A percentile compares a stretch with the other conserved stretches of the same genome.
phyloP scores from a whole-genome alignment of 2,888 invertebrate species.

The Ryuthela nishihirai region DNA sequence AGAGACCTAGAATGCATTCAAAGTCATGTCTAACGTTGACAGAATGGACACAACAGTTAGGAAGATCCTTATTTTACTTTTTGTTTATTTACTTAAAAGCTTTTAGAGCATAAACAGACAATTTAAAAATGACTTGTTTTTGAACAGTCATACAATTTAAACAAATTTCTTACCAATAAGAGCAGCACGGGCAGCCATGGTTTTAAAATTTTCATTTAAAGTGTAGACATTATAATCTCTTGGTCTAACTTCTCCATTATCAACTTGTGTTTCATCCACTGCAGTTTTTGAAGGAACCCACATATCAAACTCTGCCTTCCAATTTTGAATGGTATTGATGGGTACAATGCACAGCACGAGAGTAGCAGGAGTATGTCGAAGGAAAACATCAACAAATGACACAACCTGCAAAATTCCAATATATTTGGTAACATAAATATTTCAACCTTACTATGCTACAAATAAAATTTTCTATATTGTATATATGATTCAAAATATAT shows the following conservation, averaged over 20 bases:
- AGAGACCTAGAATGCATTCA: too few species aligned
- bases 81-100: too few species aligned
- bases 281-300: constrained; percentile 68
- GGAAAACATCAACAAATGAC: constrained; percentile 92
- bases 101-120: too few species aligned
- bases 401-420: constrained; percentile 61
- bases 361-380: constrained; percentile 80
- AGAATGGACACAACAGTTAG: too few species aligned
- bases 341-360: constrained; percentile 96
- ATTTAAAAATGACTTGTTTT: too few species aligned
- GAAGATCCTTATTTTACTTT: too few species aligned
- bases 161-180: constrained; percentile 57
- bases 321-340: constrained; percentile 97
- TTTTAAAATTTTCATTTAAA: constrained; percentile 91
- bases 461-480: too few species aligned
- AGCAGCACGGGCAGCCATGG: constrained; percentile 76
- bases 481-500: too few species aligned
- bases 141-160: too few species aligned
- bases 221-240: constrained; percentile 84
- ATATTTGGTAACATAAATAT: too few species aligned
- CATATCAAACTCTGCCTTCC: constrained; percentile 95
- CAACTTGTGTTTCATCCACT: constrained; percentile 49
- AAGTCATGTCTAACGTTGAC: too few species aligned
- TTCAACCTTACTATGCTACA: too few species aligned
- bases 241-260: constrained; percentile 65